Evolutionary conservation across 2,888 invertebrate species (phyloP), one percentile per base, ranked within the genome.

Genomic region (Leptopilina syphax): DNA sequence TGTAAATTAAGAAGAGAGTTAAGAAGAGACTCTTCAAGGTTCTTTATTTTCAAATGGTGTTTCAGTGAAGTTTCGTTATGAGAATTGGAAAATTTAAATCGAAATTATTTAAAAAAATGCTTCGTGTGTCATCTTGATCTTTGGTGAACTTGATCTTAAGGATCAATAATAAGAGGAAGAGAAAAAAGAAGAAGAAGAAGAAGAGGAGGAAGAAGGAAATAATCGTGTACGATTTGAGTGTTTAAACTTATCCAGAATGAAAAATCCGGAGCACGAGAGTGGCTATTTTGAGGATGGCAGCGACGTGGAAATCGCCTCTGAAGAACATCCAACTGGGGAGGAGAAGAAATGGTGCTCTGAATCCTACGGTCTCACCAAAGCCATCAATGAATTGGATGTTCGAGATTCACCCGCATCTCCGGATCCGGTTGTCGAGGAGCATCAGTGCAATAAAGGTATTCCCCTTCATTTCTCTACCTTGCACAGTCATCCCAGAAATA

Each of bases 221-320:
- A 18, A 27, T 34, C n/a, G 60, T 13, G 60, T 2, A 44, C 44
- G 44, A 44, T 44, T 60, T 8, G 73, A 34, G 57, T 73, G 57
- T 50, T 50, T 57, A 18, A 73, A 73, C 9, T 41, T 41, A 57
- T 47, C 70, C 47, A 54, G 13, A 54, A 86, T 88, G 88, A 95
- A 95, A 87, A 94, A 94, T 87, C 94, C 94, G 86, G 95, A 95
- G 87, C 95, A 96, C 93, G 96, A 97, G 93, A 96, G 96, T 92
- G 96, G 96, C 84, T 96, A 96, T 91, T 96, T 96, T 94, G 73
- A 57, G 73, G 57, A 41, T 60, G 96, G 96, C 92, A 94, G 94
- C 89, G 89, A 89, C 79, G 83, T 88, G n/a, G 89, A 89, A 78
- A 86, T 84, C 44, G 77, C 79, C 82, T 83, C 79, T 66, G 89